Evolutionary conservation across 2,888 invertebrate species (phyloP).

Genomic region (Rhingia campestris): DNA sequence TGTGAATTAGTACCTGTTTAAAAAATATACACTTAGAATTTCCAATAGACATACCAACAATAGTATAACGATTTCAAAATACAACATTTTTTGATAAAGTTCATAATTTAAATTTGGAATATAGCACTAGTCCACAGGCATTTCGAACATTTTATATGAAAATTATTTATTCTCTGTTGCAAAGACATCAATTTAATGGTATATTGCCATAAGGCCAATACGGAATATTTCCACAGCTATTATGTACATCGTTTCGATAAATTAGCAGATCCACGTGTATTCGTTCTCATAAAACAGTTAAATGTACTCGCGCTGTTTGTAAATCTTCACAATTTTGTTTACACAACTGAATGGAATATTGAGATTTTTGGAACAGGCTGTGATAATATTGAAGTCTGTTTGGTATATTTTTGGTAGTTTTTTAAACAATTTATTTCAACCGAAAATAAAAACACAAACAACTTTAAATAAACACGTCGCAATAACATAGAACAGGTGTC

Average conservation of each 20-base stretch:
- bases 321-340: conserved; percentile 24
- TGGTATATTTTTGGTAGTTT: conserved; percentile 29
- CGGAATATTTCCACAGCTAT: neutral
- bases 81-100: no score
- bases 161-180: conserved; percentile 40
- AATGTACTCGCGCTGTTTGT: conserved; percentile 23
- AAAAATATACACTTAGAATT: no score
- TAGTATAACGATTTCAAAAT: no score
- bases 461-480: conserved; percentile 27
- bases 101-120: no score
- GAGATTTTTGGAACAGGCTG: neutral
- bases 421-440: conserved; percentile 34
- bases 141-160: no score
- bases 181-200: conserved; percentile 16
- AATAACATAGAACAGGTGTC: conserved; percentile 33
- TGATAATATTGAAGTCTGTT: conserved; percentile 2
- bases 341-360: conserved; percentile 18
- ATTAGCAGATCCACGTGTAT: conserved; percentile 4
- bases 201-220: conserved; percentile 5
- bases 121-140: no score
- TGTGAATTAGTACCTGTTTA: no score
- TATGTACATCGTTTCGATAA: neutral
- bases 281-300: conserved; percentile 18
- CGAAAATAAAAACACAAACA: conserved; percentile 3
- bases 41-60: no score